Percentiles rank a stretch among this genome's conserved stretches.
phyloP scores from a whole-genome alignment of 2,113 vertebrate genomes.

The Sceloporus undulatus region DNA sequence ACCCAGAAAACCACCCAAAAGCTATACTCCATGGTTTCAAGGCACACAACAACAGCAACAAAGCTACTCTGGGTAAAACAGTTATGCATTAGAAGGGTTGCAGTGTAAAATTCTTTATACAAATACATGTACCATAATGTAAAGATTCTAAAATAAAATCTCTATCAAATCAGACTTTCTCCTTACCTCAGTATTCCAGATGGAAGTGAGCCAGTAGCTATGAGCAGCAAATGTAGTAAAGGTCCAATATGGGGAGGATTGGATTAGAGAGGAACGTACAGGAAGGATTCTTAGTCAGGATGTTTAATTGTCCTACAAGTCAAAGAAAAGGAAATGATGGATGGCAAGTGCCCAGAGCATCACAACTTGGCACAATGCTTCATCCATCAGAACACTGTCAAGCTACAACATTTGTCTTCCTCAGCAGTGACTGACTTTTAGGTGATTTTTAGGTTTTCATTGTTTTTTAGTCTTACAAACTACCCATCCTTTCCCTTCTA shows the following conservation, averaged over 20 bases:
- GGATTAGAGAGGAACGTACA: slow-evolving; percentile 3
- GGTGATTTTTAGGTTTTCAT: no score
- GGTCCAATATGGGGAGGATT: not conserved
- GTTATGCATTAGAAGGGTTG: not conserved
- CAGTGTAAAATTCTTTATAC: not conserved
- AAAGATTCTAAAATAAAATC: slow-evolving; percentile 7
- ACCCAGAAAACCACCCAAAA: no score
- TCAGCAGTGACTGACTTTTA: not conserved
- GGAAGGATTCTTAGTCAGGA: not conserved
- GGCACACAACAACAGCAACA: no score
- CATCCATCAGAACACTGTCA: slow-evolving; percentile 15
- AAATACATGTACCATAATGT: not conserved
- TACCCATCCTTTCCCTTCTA: not conserved
- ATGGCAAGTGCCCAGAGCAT: slow-evolving; percentile 22
- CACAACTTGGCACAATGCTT: slow-evolving; percentile 24
- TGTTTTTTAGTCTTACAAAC: not conserved
- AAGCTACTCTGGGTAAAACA: not conserved
- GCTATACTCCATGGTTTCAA: no score
- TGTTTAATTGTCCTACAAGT: not conserved
- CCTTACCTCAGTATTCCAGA: not conserved
- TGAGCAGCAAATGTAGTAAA: not conserved
- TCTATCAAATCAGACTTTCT: not conserved
- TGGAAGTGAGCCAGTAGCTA: not conserved
- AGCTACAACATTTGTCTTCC: not conserved
- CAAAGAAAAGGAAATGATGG: slow-evolving; percentile 3